Base-by-base conservation (phyloP, 2,113 vertebrate genomes). In the Pagrus major region DNA sequence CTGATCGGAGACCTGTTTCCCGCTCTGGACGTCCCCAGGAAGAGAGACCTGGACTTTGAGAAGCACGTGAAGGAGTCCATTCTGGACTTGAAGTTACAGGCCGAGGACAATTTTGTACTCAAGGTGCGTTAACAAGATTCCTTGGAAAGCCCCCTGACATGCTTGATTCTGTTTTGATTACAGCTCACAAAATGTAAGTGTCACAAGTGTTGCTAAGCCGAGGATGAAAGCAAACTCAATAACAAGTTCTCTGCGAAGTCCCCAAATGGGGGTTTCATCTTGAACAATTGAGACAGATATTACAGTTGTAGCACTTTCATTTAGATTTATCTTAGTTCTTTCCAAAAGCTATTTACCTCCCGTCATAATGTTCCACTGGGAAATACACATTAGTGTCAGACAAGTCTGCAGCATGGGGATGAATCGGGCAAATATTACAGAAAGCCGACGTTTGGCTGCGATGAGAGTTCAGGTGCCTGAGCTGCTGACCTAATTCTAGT, bases 51-150 rank as follows among this genome's bases (percentile, higher is more conserved):
- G 72, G 84, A 89, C 75, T 98, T 99, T 0, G 98, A 99, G 91
- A 92, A 92, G 0, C 86, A 94, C 21, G 96, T 99, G 64, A 96
- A 91, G 66, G 93, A 97, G 74, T 96, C 97, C 0, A 90, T 99
- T 6, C 54, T 98, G 90, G 96, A 97, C 47, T 94, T 98, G 23
- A 95, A 91, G 42, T 85, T 99, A 66, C 98, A 99, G 76, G 95
- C 98, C 0, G 98, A 99, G 80, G 98, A 99, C 75, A 98, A 96
- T 91, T 99, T 99, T 88, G 93, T 99, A 46, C 95, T 99, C 25
- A 99, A 99, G 95, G 98, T 99, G 91, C 77, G 33, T 7, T 35
- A 35, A 86, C 18, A 2, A 0, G 18, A 72, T 77, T 56, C 51
- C 18, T n/a, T 8, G 2, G 15, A 33, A n/a, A 2, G 25, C 44